Evolutionary conservation across 1,140 invertebrate species (phyloP), one percentile per base, ranked within the genome.

Genomic region (Eriocheir sinensis): DNA sequence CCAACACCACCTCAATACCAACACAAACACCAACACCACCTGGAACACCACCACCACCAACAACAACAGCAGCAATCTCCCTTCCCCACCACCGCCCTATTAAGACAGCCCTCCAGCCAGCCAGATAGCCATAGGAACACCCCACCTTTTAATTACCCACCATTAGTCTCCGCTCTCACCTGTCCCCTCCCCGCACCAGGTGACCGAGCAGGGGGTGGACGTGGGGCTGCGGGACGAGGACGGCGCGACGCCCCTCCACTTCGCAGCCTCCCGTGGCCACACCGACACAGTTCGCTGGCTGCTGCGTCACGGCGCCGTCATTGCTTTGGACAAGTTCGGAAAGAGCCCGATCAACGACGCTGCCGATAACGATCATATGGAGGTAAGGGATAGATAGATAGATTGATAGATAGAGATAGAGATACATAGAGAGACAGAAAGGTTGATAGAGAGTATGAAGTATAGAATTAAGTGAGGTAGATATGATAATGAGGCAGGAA

Each of bases 311-410:
- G 97, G 98, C 0, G 98, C 98, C 8, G 97, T 98, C 94, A 97
- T 99, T 32, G 97, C 98, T 3, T 96, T 98, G 72, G 98, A 99
- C 96, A 98, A 98, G 96, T 98, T 98, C 96, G 98, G 98, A 83
- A 98, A 98, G 96, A 98, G 98, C 96, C 98, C 98, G 0, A 98
- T 99, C 38, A 98, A 99, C 96, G 98, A 98, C 96, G 98, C 98
- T 0, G 98, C 98, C 34, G 98, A 99, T 96, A 98, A 98, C 96
- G 98, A 98, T 96, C 98, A 99, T 96, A 97, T 98, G 95, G 98
- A 99, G 97, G 98, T 99, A 96, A 97, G 97, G 27, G 48, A 36
- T 40, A 53, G 81, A 17, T 34, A 40, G 40, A 30, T 36, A 34
- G 83, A 17, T 17, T 32, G n/a, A 21, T 2, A 48, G 32, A 27